Percentiles rank a stretch among this genome's conserved stretches.
These are phyloP conservation scores for Hydriomena furcata DNA, from an alignment of 2,888 invertebrate genomes.

Conservation along the genomic window DNA sequence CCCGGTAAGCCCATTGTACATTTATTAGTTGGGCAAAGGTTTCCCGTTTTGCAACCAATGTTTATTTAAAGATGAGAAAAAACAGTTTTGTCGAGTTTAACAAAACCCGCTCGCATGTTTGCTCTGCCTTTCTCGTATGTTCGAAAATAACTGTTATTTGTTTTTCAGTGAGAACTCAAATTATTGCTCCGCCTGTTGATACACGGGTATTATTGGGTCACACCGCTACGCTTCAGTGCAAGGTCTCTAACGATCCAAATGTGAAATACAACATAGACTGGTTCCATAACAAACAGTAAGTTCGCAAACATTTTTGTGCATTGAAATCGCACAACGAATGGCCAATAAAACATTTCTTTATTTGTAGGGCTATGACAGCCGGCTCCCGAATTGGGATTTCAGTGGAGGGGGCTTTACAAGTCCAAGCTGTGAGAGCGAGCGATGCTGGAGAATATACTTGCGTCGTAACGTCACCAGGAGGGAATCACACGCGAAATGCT, in stretches of 20 bases:
- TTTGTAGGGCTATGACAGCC: slow-evolving; percentile 72
- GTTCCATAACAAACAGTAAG: slow-evolving; percentile 94
- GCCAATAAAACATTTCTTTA: slow-evolving; percentile 19
- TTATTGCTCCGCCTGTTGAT: slow-evolving; percentile 96
- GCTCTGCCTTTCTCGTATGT: slow-evolving; percentile 27
- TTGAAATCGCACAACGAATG: slow-evolving; percentile 18
- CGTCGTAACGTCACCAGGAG: slow-evolving; percentile 94
- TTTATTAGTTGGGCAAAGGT: slow-evolving; percentile 4
- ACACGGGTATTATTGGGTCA: slow-evolving; percentile 95
- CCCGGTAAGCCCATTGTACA: slow-evolving; percentile 11
- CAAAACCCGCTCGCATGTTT: slow-evolving; percentile 17
- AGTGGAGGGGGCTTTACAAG: slow-evolving; percentile 93
- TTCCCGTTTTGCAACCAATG: slow-evolving; percentile 11
- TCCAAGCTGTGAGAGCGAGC: slow-evolving; percentile 93
- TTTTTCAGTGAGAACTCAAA: slow-evolving; percentile 93
- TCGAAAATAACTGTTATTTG: slow-evolving; percentile 26
- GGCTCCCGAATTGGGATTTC: slow-evolving; percentile 89
- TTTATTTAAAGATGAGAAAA: slow-evolving; percentile 21
- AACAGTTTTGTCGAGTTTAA: slow-evolving; percentile 19
- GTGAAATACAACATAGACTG: slow-evolving; percentile 94
- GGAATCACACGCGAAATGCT: slow-evolving; percentile 95
- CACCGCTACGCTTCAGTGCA: slow-evolving; percentile 96
- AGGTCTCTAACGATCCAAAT: slow-evolving; percentile 95
- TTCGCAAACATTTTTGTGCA: slow-evolving; percentile 39
- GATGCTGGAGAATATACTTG: slow-evolving; percentile 98